Base-by-base conservation (phyloP, 2,797 vertebrate species). In the Coregonus suidteri region DNA sequence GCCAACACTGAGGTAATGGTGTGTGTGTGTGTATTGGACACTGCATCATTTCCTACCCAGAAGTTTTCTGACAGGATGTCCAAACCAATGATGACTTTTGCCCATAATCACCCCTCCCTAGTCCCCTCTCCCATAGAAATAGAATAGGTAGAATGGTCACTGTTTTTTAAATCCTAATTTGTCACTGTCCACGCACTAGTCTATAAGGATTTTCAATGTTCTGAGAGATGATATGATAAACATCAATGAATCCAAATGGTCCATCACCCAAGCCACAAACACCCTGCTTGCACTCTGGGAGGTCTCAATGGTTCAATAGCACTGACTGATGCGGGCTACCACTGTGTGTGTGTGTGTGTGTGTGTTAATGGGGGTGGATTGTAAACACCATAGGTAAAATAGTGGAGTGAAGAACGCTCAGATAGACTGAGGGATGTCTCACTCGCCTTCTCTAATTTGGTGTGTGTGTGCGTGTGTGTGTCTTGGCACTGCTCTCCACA, bases 291-390 rank as follows among this genome's bases (percentile, higher is more conserved):
- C 66, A 79, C 78, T 80, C 31, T 75, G 81, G 59, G 74, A 75
- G 80, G 78, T 86, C 87, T 73, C 30, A 34, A 7, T 35, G 41
- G 75, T 7, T 91, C 87, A 88, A 90, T 91, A 91, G 79, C 75
- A 25, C 69, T 66, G 25, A 13, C 64, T 41, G 37, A 37, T 37
- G 6, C 6, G 6, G 1, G 6, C 6, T 37, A 37, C 37, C 6
- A 37, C 37, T 64, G 73, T 41, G 15, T 31, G 52, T 69, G 18
- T 68, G 77, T 82, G 84, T 59, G 54, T 59, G 54, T 47, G 41
- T 47, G 41, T 47, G 41, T 47, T 2, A 47, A 47, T 47, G 9
- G 41, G 2, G 41, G 41, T 47, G 41, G 41, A 47, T 47, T 47
- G 41, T 11, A 47, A 47, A 47, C 41, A 47, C 9, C 41, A 47